Evolutionary conservation across 2,113 vertebrate species (phyloP).

Genomic region (Sphyrna mokarran): DNA sequence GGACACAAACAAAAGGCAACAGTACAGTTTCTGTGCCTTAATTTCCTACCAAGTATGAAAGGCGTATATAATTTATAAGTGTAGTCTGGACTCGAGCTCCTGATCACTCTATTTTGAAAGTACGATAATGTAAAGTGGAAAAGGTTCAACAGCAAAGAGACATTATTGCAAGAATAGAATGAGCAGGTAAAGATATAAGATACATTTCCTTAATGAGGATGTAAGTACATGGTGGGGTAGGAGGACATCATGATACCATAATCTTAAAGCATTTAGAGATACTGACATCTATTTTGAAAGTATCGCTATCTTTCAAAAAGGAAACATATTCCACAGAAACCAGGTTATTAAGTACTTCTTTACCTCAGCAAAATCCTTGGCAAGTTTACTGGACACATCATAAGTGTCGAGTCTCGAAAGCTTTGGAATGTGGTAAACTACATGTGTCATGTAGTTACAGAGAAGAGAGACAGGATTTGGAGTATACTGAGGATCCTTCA

Average conservation of each 20-base stretch:
- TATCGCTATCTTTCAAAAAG: background rate
- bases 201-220: background rate
- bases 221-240: background rate
- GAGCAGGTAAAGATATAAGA: background rate
- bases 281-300: constrained; percentile 19
- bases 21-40: background rate
- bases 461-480: constrained; percentile 75
- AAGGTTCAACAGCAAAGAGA: background rate
- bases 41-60: background rate
- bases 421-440: constrained; percentile 74
- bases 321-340: background rate
- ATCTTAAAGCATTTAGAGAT: background rate
- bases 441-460: constrained; percentile 74
- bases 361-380: constrained; percentile 77
- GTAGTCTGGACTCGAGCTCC: background rate
- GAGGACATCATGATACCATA: background rate
- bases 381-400: constrained; percentile 63
- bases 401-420: constrained; percentile 71
- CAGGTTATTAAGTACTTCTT: background rate
- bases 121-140: background rate
- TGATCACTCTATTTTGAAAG: background rate
- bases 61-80: background rate
- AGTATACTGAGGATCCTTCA: constrained; percentile 69
- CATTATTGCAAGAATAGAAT: background rate
- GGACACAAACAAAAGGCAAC: background rate